Evolutionary conservation across 2,888 invertebrate genomes (phyloP).

Genomic region (Dugesia japonica): DNA sequence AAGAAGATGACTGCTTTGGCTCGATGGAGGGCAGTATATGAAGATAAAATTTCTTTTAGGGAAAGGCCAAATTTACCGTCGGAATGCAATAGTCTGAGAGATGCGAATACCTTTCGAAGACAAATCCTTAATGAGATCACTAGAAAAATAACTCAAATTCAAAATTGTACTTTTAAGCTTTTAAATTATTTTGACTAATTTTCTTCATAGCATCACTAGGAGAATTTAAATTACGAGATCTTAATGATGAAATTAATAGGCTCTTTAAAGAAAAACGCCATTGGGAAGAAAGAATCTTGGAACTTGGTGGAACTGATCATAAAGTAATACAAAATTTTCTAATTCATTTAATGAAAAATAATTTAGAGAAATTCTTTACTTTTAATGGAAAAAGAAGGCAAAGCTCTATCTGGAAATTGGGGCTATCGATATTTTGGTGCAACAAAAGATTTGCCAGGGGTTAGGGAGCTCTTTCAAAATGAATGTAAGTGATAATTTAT

Average conservation of each 20-base stretch:
- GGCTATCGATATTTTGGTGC: slow-evolving; percentile 91
- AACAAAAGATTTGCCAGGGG: slow-evolving; percentile 89
- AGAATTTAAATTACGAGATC: slow-evolving; percentile 84
- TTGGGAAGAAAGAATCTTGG: slow-evolving; percentile 90
- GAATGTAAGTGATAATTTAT: slow-evolving; percentile 45
- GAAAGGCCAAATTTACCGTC: slow-evolving; percentile 78
- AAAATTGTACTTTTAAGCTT: slow-evolving; percentile 48
- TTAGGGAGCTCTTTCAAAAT: slow-evolving; percentile 86
- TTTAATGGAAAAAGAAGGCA: slow-evolving; percentile 50
- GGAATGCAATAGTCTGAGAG: slow-evolving; percentile 74
- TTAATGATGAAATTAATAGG: slow-evolving; percentile 98
- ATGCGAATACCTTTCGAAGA: slow-evolving; percentile 84
- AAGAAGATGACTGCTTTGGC: slow-evolving; percentile 97
- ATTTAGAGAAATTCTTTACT: not conserved
- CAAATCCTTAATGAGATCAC: slow-evolving; percentile 92
- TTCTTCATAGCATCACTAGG: slow-evolving; percentile 69
- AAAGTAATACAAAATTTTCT: slow-evolving; percentile 39
- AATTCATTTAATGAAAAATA: too few relatives aligned
- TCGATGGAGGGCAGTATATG: slow-evolving; percentile 87
- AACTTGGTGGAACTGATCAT: slow-evolving; percentile 77
- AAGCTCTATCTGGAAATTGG: slow-evolving; percentile 87
- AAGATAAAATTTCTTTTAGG: slow-evolving; percentile 51
- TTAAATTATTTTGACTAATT: too few relatives aligned
- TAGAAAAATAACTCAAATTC: slow-evolving; percentile 94
- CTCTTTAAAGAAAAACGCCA: slow-evolving; percentile 80